Base-by-base conservation (phyloP, 1,140 invertebrate genomes). In the Drosophila subobscura region DNA sequence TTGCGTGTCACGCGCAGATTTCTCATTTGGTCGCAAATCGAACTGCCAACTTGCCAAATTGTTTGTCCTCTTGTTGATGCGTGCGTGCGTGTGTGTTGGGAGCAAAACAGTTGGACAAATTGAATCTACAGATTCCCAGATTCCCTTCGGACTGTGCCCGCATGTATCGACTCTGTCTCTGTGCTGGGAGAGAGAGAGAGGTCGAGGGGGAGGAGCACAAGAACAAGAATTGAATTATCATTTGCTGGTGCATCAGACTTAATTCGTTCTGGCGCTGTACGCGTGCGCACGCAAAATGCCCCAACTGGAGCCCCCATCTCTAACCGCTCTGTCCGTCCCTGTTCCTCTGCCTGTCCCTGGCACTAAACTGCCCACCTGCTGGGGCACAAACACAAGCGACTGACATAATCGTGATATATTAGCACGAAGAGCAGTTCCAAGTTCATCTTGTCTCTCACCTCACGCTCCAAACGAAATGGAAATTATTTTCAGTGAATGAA, bases 341-440 rank as follows among this genome's bases (percentile, higher is more conserved):
- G 27, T 20, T 5, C 5, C 16, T 20, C 16, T 20, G 16, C 16
- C n/a, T 20, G 4, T 25, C 44, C 12, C 14, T 37, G 66, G 66
- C 12, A n/a, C 8, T 23, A 47, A 64, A 41, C 29, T 44, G 61
- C 58, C 63, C 75, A 47, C 79, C 83, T 55, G 80, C 79, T 79
- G 79, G 58, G 84, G 7, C 74, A 56, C 60, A 76, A 84, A 84
- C 79, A 84, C 80, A 84, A 72, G 54, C 79, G 66, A 71, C 79
- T 88, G 83, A 89, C 84, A 89, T 89, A 88, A 88, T 88, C 84
- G 76, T 89, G 78, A 89, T 74, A 83, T 89, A 89, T 89, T 83
- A 77, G 49, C 84, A 89, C 84, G 83, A 75, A 85, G 44, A 14
- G 23, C 61, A 68, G 42, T 55, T 66, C 61, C 64, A 45, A 67